Conservation (phyloP, 2,888 invertebrate species). For the Troides aeacus region DNA sequence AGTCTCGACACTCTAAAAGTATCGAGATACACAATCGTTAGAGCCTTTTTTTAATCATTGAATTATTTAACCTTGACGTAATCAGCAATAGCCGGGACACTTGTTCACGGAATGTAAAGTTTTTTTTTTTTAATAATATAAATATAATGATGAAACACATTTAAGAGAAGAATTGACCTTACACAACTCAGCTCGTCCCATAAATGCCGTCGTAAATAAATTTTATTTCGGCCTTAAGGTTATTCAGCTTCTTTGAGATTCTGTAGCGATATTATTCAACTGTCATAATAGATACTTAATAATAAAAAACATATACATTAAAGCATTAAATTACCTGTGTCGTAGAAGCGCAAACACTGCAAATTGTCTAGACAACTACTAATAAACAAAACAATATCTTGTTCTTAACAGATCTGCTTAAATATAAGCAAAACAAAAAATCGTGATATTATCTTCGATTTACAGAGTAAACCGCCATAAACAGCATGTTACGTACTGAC, state of each 20-base stretch:
- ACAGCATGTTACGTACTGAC: neutral
- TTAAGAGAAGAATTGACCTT: slow-evolving; percentile 24
- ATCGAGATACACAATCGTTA: neutral
- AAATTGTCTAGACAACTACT: neutral
- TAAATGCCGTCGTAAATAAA: slow-evolving; percentile 20
- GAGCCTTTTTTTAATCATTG: neutral
- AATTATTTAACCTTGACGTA: neutral
- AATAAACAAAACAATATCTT: neutral
- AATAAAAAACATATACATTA: too few relatives aligned
- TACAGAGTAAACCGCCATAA: neutral
- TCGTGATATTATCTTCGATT: neutral
- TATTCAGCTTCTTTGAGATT: slow-evolving; percentile 3
- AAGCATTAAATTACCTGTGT: too few relatives aligned
- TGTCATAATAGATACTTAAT: neutral
- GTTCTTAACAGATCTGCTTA: neutral
- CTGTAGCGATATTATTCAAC: slow-evolving; percentile 12
- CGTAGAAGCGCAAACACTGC: too few relatives aligned
- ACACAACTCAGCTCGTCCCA: slow-evolving; percentile 5
- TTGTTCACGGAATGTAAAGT: neutral
- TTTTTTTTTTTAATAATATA: slow-evolving; percentile 10
- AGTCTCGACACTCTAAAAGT: neutral
- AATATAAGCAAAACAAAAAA: neutral
- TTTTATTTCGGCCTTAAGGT: slow-evolving; percentile 10
- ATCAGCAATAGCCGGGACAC: neutral
- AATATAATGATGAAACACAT: slow-evolving; percentile 23